Base-by-base conservation (phyloP, 1,140 invertebrate species). In the Luehdorfia chinensis region DNA sequence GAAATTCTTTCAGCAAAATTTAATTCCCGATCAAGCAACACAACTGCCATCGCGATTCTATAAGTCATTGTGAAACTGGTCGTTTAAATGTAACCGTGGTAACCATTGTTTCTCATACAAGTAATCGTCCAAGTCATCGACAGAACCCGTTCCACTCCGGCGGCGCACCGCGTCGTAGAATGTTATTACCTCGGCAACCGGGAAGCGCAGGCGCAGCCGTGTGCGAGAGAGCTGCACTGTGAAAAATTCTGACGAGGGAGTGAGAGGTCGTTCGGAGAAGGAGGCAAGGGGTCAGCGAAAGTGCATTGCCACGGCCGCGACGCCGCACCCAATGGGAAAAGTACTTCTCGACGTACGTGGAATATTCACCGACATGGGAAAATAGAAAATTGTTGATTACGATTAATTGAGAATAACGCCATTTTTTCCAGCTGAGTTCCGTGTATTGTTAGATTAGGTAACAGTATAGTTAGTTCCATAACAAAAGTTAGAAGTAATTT, bases 281-380 rank as follows among this genome's bases (percentile, higher is more conserved):
- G 72, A 80, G 75, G 69, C 70, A 72, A 67, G 75, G 75, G 81
- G 78, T 85, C 81, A 85, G 78, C 69, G 81, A 85, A 85, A 85
- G 81, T 85, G 75, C 81, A 83, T 85, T 85, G 78, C 81, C 81
- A 71, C 75, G 70, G 74, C 69, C 65, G 64, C 70, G 74, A 64
- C 72, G 65, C 69, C 56, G 69, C 74, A 73, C 71, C 65, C 78
- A 77, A 80, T 83, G 76, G 75, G 76, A 85, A 81, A 80, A 74
- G 72, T 71, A 72, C 62, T 72, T 72, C 73, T 79, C 50, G 62
- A 54, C 59, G 58, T 60, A 70, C 65, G 58, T 72, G 55, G 64
- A 68, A 72, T 78, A 74, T 79, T 71, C 68, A 67, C 62, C 56
- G 41, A 49, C 55, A 65, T 66, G 55, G 65, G 55, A 68, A 65